Evolutionary conservation across 2,797 vertebrate genomes (phyloP).

Genomic region (Podarcis lilfordi): DNA sequence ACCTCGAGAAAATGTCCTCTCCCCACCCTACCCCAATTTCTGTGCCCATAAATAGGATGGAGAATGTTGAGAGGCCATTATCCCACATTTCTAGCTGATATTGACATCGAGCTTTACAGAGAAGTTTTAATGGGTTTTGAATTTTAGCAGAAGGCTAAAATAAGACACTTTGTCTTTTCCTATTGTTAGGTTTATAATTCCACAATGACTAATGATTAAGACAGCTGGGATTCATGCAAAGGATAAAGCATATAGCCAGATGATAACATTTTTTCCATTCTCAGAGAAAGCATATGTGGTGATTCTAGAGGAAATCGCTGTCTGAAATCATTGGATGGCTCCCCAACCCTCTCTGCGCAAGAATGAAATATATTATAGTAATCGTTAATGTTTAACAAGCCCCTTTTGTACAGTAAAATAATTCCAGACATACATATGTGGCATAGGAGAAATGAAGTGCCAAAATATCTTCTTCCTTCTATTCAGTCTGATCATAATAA

Average conservation of each 20-base stretch:
- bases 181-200: neutral
- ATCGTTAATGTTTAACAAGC: constrained; percentile 19
- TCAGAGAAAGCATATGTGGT: neutral
- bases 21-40: too few species aligned
- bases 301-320: constrained; percentile 36
- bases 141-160: constrained; percentile 16
- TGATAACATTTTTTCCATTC: constrained; percentile 26
- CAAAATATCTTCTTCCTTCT: constrained; percentile 29
- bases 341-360: neutral
- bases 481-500: neutral
- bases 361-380: neutral
- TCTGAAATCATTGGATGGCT: constrained; percentile 35
- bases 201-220: neutral
- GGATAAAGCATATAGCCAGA: constrained; percentile 19
- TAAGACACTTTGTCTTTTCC: neutral
- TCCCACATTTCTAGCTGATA: too few species aligned
- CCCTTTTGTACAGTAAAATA: constrained; percentile 27
- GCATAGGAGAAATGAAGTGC: constrained; percentile 6
- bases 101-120: neutral
- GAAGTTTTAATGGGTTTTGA: neutral
- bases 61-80: too few species aligned
- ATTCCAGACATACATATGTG: constrained; percentile 23
- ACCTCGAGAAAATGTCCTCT: too few species aligned
- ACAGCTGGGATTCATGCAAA: constrained; percentile 11
- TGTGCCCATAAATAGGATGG: too few species aligned